Conservation (phyloP, 2,113 vertebrate species). For the Bothrops jararaca region DNA sequence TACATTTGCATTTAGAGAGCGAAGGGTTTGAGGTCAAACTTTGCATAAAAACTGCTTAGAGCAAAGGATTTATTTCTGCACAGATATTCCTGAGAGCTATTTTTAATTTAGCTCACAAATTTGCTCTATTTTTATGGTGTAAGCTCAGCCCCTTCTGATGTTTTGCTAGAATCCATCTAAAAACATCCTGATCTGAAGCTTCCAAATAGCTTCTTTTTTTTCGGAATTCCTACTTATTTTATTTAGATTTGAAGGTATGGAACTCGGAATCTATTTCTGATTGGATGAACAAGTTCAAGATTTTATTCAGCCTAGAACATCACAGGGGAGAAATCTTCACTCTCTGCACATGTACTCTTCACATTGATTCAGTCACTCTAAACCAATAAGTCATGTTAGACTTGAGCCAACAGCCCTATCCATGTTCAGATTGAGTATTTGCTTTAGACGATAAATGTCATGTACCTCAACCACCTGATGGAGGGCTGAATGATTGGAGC, state of each 20-base stretch:
- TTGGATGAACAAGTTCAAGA: background rate
- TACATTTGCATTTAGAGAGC: background rate
- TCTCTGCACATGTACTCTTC: background rate
- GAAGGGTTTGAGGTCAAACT: background rate
- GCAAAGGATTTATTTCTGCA: background rate
- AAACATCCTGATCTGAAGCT: background rate
- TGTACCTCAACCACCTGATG: background rate
- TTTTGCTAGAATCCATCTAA: background rate
- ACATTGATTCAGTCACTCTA: background rate
- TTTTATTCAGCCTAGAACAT: background rate
- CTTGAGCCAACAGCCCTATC: background rate
- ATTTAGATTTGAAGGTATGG: background rate
- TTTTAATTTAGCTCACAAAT: constrained; percentile 1
- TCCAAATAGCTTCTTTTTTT: too few relatives aligned
- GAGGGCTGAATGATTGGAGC: background rate
- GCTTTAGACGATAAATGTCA: background rate
- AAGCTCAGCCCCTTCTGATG: background rate
- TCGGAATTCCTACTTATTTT: background rate
- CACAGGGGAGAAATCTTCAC: background rate
- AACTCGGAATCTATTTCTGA: background rate
- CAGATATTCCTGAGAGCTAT: constrained; percentile 10
- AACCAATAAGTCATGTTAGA: background rate
- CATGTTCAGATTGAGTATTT: background rate
- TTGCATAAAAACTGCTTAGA: constrained; percentile 12
- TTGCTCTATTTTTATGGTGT: background rate